Percentiles rank a stretch among this genome's conserved stretches.
Evolutionary conservation across 2,113 vertebrate genomes (phyloP).

Genomic region (Passer domesticus): DNA sequence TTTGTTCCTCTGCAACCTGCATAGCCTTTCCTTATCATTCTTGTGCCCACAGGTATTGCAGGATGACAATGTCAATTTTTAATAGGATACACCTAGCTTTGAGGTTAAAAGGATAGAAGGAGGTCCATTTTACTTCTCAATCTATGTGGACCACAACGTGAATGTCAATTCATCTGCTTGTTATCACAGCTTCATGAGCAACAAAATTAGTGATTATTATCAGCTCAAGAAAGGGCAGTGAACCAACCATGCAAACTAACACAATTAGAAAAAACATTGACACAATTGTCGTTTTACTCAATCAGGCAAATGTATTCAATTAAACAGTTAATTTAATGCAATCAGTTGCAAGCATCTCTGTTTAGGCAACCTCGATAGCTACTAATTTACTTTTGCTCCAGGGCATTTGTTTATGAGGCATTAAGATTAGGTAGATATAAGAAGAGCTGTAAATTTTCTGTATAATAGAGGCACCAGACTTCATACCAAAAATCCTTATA

Average conservation of each 20-base stretch:
- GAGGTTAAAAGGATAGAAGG: background rate
- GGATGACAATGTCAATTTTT: background rate
- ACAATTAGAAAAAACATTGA: background rate
- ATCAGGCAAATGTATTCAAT: conserved; percentile 6
- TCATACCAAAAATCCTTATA: background rate
- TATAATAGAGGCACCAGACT: background rate
- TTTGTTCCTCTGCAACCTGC: background rate
- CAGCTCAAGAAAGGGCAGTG: background rate
- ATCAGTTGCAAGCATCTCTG: background rate
- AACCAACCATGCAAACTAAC: background rate
- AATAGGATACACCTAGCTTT: background rate
- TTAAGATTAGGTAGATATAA: background rate
- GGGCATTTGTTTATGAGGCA: background rate
- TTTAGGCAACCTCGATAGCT: background rate
- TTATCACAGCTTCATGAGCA: background rate
- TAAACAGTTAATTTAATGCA: conserved; percentile 30
- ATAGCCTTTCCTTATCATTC: background rate
- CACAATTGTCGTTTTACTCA: background rate
- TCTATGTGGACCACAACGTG: background rate
- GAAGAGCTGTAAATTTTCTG: background rate
- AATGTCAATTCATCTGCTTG: background rate
- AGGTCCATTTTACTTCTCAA: background rate
- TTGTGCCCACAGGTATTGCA: background rate
- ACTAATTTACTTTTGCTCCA: background rate
- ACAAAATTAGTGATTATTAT: background rate